These are phyloP conservation scores for Myotis vivesi DNA, from an alignment of 2,797 vertebrate species.

Conservation along the genomic window DNA sequence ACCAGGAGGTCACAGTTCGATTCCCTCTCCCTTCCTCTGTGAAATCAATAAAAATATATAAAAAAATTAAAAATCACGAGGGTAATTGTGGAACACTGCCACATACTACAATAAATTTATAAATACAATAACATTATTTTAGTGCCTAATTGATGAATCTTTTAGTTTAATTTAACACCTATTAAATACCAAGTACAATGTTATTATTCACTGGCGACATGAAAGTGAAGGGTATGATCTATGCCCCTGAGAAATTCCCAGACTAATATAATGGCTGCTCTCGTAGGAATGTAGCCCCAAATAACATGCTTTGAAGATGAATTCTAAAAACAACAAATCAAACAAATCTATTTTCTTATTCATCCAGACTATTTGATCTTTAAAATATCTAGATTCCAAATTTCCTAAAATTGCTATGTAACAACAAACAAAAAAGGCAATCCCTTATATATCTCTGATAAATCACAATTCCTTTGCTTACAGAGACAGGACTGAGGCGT, in stretches of 20 bases:
- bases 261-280: background rate
- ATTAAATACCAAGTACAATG: constrained; percentile 36
- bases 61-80: background rate
- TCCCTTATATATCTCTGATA: background rate
- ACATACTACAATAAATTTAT: constrained; percentile 12
- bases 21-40: no score
- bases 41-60: no score
- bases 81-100: background rate
- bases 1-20: no score
- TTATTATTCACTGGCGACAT: constrained; percentile 34
- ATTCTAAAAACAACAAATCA: constrained; percentile 29
- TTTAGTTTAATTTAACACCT: constrained; percentile 6
- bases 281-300: background rate
- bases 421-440: background rate
- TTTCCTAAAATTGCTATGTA: background rate
- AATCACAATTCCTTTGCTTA: background rate
- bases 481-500: background rate
- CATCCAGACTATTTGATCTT: background rate
- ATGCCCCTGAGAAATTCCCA: constrained; percentile 34
- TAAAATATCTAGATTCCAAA: constrained; percentile 29
- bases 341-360: constrained; percentile 36
- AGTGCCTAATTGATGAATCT: background rate
- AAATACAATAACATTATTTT: constrained; percentile 39
- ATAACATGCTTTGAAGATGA: background rate
- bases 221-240: background rate